Conservation (phyloP, 2,797 vertebrate genomes). For the Enteromius mattozi region DNA sequence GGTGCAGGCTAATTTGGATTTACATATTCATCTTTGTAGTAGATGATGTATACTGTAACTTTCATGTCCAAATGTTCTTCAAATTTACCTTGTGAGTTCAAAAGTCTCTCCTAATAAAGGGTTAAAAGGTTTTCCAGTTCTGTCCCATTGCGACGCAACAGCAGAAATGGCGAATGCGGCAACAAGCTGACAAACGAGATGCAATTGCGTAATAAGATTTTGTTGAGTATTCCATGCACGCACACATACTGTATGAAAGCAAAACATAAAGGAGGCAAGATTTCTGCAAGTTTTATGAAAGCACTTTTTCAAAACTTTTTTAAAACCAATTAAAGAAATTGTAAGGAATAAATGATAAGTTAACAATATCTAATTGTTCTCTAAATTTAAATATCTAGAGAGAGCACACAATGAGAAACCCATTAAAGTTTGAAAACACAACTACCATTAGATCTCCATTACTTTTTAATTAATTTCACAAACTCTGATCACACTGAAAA, state of each 20-base stretch:
- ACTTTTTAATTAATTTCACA: background rate
- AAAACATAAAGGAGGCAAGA: background rate
- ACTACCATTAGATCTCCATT: background rate
- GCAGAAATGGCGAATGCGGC: slow-evolving; percentile 96
- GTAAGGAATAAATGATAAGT: background rate
- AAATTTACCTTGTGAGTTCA: slow-evolving; percentile 88
- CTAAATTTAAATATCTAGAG: background rate
- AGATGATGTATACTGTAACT: background rate
- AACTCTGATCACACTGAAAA: background rate
- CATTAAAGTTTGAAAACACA: background rate
- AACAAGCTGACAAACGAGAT: slow-evolving; percentile 79
- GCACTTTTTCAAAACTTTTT: background rate
- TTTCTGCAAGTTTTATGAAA: background rate
- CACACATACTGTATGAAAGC: background rate
- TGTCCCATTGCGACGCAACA: slow-evolving; percentile 97
- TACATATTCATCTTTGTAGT: background rate
- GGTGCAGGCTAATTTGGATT: background rate
- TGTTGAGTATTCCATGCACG: background rate
- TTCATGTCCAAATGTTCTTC: background rate
- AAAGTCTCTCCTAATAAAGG: slow-evolving; percentile 96
- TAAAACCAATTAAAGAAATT: background rate
- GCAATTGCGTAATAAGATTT: background rate
- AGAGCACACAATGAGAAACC: background rate
- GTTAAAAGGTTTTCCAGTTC: slow-evolving; percentile 99
- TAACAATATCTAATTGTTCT: background rate